Evolutionary conservation across 2,797 vertebrate genomes (phyloP).

Genomic region (Enoplosus armatus): DNA sequence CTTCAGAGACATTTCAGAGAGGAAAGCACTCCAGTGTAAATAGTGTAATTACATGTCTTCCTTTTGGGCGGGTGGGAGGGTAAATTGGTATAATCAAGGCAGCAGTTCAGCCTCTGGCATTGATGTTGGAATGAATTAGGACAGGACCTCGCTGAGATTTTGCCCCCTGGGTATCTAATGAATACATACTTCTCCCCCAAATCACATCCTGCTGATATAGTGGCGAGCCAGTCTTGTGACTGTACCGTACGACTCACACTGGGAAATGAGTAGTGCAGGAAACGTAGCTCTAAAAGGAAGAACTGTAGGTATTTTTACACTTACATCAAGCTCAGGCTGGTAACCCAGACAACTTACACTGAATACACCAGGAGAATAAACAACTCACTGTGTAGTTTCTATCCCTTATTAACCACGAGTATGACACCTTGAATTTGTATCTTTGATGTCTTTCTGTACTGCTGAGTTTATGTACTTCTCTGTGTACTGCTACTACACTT

Average conservation of each 20-base stretch:
- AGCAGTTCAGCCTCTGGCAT: conserved; percentile 59
- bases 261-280: conserved; percentile 14
- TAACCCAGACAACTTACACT: background rate
- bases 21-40: conserved; percentile 70
- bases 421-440: background rate
- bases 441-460: background rate
- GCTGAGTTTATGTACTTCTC: background rate
- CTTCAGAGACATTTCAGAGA: conserved; percentile 19
- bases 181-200: conserved; percentile 64
- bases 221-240: conserved; percentile 22
- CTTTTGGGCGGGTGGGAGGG: conserved; percentile 70
- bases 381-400: background rate
- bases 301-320: background rate
- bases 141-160: conserved; percentile 47
- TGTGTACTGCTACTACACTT: background rate
- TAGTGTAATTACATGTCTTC: conserved; percentile 79
- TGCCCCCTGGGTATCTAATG: conserved; percentile 66
- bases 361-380: background rate
- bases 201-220: conserved; percentile 73
- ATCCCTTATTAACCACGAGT: background rate
- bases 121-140: conserved; percentile 73
- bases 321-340: background rate
- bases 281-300: conserved; percentile 1
- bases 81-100: conserved; percentile 80
- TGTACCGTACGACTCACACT: background rate